Percentiles rank a stretch among this genome's conserved stretches.
Conservation (phyloP, 2,797 vertebrate species). For the Neosalanx taihuensis region DNA sequence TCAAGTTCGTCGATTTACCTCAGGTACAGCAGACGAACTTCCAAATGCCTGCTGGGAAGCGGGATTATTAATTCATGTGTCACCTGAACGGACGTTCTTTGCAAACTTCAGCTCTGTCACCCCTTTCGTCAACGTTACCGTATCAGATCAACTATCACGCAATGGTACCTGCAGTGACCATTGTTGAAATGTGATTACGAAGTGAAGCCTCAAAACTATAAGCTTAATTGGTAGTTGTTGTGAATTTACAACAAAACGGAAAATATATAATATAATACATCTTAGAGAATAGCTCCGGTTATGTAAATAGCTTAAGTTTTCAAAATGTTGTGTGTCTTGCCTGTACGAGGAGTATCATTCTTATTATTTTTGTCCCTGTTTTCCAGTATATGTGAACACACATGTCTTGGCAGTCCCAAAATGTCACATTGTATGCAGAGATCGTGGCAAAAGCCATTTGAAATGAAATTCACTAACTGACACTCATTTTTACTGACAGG, state of each 20-base stretch:
- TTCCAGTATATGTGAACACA: slow-evolving; percentile 30
- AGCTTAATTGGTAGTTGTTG: too few relatives aligned
- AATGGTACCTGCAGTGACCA: background rate
- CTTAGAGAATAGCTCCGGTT: too few relatives aligned
- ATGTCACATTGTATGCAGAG: slow-evolving; percentile 64
- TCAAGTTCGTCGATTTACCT: slow-evolving; percentile 62
- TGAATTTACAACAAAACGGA: too few relatives aligned
- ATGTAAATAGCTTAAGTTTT: too few relatives aligned
- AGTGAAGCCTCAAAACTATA: too few relatives aligned
- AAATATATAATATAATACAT: too few relatives aligned
- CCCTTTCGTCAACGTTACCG: background rate
- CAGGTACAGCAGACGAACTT: slow-evolving; percentile 54
- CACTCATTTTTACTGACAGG: slow-evolving; percentile 68
- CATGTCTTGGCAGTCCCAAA: slow-evolving; percentile 35
- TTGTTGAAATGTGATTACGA: too few relatives aligned
- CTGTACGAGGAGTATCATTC: background rate
- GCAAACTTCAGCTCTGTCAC: slow-evolving; percentile 15
- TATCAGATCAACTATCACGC: background rate
- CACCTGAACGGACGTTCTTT: slow-evolving; percentile 63
- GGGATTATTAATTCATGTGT: slow-evolving; percentile 72
- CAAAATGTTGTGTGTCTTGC: too few relatives aligned
- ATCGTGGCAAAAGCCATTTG: slow-evolving; percentile 51
- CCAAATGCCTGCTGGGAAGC: slow-evolving; percentile 60
- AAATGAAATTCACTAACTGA: slow-evolving; percentile 66
- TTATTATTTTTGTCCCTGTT: background rate